Evolutionary conservation across 2,797 vertebrate genomes (phyloP), one percentile per base, ranked within the genome.

Genomic region (Diceros bicornis): DNA sequence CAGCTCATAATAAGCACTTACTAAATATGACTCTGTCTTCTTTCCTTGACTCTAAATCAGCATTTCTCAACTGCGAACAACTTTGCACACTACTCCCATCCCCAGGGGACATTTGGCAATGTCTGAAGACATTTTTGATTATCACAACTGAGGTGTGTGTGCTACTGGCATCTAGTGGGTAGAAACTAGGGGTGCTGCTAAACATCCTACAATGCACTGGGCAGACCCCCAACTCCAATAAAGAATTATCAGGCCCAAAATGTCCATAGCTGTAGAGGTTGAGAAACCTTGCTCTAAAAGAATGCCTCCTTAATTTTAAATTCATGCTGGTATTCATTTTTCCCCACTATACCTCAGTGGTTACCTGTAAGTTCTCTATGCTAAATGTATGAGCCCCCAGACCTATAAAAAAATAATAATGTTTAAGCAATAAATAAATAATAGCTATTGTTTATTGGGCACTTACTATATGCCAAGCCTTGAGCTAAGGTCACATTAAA

Each of bases 181-280:
- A 55, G 32, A 47, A 17, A 37, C 32, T 44, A 69, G 32, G 32
- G 23, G 69, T 89, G 44, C 50, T 57, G 11, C 47, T 57, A 27
- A 66, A 41, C 34, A n/a, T 72, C 20, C 5, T 78, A 79, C n/a
- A 71, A n/a, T 34, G 7, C 37, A 34, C 44, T 44, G 37, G 25
- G 3, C 5, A 72, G 50, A 11, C 3, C 14, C 41, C 16, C 27
- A 61, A 75, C 0, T 20, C 32, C 57, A 84, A 7, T 5, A n/a
- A 68, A 91, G 12, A 78, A 89, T 92, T 52, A 71, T 47, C 69
- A 96, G 69, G n/a, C 32, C 41, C 27, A 37, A 75, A 83, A 59
- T 75, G n/a, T 84, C 17, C 27, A 7, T 29, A 64, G 32, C 32
- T n/a, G 23, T 21, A 75, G 25, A 86, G 29, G 29, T 47, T 71